Evolutionary conservation across 2,888 invertebrate genomes (phyloP).

Genomic region (Polia nebulosa): DNA sequence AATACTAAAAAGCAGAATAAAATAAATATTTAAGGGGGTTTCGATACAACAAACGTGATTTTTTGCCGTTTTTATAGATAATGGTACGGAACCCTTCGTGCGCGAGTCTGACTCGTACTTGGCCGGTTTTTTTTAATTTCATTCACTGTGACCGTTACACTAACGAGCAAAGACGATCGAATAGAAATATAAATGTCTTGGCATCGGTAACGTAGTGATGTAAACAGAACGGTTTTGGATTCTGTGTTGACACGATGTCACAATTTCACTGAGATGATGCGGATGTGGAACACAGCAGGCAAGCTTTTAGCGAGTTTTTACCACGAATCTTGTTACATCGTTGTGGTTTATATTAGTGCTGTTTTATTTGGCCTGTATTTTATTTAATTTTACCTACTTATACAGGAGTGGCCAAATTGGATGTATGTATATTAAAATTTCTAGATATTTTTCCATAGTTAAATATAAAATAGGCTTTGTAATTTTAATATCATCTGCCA

Average conservation of each 20-base stretch:
- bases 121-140: not conserved
- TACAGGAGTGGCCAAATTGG: no score
- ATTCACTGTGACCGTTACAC: not conserved
- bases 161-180: slow-evolving; percentile 7
- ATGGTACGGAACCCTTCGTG: no score
- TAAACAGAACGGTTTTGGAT: slow-evolving; percentile 37
- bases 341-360: not conserved
- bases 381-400: not conserved
- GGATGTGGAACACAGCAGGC: slow-evolving; percentile 47
- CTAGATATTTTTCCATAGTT: no score
- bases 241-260: slow-evolving; percentile 39
- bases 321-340: slow-evolving; percentile 39
- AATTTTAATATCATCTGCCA: no score
- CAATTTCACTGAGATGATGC: slow-evolving; percentile 35
- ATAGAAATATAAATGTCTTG: slow-evolving; percentile 16
- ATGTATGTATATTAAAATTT: no score
- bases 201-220: slow-evolving; percentile 34
- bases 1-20: no score
- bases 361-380: not conserved
- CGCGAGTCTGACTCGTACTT: no score
- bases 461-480: no score
- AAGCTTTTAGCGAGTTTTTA: slow-evolving; percentile 45
- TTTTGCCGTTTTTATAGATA: no score
- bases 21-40: no score
- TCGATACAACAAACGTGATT: no score